These are phyloP conservation scores for Megaceryle maxima DNA, from an alignment of 2,113 vertebrate genomes.

Conservation along the genomic window DNA sequence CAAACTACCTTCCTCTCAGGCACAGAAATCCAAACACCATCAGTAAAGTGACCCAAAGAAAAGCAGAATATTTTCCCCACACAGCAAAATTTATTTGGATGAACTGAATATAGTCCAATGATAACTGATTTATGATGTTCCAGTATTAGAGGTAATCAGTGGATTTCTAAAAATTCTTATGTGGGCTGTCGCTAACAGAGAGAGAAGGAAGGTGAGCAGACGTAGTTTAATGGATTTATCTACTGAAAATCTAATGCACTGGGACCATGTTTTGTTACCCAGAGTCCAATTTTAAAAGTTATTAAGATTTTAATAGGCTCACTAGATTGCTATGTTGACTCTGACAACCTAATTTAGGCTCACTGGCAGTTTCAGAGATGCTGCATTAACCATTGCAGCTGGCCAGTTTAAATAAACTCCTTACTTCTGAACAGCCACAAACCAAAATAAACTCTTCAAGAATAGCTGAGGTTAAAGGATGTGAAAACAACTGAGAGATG, in stretches of 20 bases:
- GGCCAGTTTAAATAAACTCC: constrained; percentile 19
- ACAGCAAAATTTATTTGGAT: not conserved
- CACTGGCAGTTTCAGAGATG: constrained; percentile 13
- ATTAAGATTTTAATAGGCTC: constrained; percentile 67
- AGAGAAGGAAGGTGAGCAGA: not conserved
- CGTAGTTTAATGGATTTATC: not conserved
- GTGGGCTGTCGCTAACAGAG: not conserved
- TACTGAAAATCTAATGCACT: not conserved
- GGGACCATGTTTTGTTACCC: not conserved
- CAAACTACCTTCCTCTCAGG: not conserved
- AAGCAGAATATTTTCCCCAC: not conserved
- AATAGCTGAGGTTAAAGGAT: not conserved
- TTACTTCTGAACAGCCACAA: not conserved
- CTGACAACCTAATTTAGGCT: constrained; percentile 60
- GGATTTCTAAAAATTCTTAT: not conserved
- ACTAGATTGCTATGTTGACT: not conserved
- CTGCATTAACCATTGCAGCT: constrained; percentile 1
- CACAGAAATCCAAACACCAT: not conserved
- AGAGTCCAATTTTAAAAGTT: constrained; percentile 58
- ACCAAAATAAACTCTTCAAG: not conserved
- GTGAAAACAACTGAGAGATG: not conserved
- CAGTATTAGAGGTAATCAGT: not conserved
- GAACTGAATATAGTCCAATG: not conserved
- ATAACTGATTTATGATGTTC: not conserved
- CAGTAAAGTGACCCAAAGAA: not conserved